Percentiles rank a stretch among this genome's conserved stretches.
Evolutionary conservation across 2,797 vertebrate species (phyloP).

Genomic region (Chlorospingus semifuscus): DNA sequence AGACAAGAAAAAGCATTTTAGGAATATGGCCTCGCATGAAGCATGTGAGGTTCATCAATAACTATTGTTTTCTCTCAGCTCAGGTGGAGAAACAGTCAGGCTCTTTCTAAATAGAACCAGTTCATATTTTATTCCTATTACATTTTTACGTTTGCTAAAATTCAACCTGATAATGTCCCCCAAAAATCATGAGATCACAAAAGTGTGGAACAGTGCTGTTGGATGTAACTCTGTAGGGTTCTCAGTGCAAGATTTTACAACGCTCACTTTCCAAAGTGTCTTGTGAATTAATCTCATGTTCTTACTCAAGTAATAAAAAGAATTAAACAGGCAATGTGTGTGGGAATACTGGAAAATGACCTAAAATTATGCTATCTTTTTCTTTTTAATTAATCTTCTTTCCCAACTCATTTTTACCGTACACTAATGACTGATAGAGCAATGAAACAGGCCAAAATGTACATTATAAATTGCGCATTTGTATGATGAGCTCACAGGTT

Average conservation of each 20-base stretch:
- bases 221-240: neutral
- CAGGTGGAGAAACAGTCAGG: neutral
- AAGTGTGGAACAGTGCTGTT: neutral
- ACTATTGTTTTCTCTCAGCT: neutral
- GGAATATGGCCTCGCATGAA: neutral
- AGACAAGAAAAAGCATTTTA: neutral
- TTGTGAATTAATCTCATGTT: neutral
- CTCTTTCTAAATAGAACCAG: neutral
- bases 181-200: neutral
- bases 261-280: neutral
- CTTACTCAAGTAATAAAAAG: neutral
- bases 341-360: neutral
- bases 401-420: neutral
- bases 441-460: neutral
- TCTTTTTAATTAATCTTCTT: neutral
- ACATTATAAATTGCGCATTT: neutral
- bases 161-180: neutral
- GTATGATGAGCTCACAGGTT: neutral
- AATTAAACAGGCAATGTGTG: neutral
- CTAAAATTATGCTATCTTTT: neutral
- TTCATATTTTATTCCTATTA: neutral
- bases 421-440: neutral
- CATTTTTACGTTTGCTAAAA: neutral
- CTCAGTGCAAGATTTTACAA: neutral
- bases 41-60: neutral